A percentile compares a stretch with the other conserved stretches of the same genome.
phyloP scores from a whole-genome alignment of 2,888 invertebrate species.

The Carcina quercana region DNA sequence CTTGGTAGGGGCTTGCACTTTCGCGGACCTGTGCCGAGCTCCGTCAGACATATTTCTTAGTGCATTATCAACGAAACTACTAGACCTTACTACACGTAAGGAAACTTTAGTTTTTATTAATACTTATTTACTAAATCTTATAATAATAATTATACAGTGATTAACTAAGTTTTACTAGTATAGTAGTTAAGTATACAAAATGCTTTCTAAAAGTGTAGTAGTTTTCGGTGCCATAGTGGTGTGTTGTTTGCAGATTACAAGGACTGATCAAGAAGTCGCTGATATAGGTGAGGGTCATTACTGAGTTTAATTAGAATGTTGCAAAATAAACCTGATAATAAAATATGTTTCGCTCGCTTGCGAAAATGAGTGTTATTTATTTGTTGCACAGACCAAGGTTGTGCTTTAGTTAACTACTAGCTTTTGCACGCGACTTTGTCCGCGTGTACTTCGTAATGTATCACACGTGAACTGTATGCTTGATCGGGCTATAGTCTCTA shows the following conservation, averaged over 20 bases:
- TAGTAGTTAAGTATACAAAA: constrained; percentile 17
- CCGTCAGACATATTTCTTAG: constrained; percentile 21
- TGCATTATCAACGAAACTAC: constrained; percentile 1
- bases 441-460: no score
- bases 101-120: constrained; percentile 3
- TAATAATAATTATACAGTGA: background rate
- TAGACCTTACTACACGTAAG: constrained; percentile 1
- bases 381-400: no score
- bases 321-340: no score
- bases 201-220: constrained; percentile 28
- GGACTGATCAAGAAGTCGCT: constrained; percentile 30
- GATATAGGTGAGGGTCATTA: constrained; percentile 50
- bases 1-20: constrained; percentile 44
- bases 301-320: no score
- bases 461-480: no score
- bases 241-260: constrained; percentile 33
- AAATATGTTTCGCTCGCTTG: no score
- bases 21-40: constrained; percentile 33
- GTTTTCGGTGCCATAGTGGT: constrained; percentile 37
- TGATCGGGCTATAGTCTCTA: no score
- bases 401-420: no score
- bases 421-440: no score
- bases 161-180: background rate
- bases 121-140: constrained; percentile 6
- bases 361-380: no score